Evolutionary conservation across 2,797 vertebrate genomes (phyloP).

Genomic region (Halcyon badia): DNA sequence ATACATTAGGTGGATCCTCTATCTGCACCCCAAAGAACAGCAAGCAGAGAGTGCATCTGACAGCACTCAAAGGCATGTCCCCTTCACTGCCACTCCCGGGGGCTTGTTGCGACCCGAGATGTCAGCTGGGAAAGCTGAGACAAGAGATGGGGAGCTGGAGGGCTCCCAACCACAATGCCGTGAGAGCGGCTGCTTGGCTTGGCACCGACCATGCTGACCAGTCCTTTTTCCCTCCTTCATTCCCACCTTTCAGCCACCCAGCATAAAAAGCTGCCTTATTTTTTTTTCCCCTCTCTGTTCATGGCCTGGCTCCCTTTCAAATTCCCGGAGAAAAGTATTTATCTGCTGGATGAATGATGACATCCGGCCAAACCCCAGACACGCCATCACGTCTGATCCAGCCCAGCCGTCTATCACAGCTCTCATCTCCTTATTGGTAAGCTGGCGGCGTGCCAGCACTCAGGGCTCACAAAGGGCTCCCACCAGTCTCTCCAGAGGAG

Average conservation of each 20-base stretch:
- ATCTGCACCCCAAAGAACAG: background rate
- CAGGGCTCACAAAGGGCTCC: conserved; percentile 15
- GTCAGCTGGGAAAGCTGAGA: background rate
- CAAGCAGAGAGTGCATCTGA: background rate
- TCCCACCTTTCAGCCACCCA: background rate
- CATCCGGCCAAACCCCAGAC: conserved; percentile 49
- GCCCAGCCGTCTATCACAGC: conserved; percentile 11
- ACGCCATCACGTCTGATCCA: conserved; percentile 11
- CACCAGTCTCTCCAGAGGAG: conserved; percentile 55
- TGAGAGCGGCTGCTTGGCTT: background rate
- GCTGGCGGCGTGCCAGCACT: background rate
- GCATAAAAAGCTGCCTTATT: background rate
- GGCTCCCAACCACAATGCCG: background rate
- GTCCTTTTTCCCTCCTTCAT: background rate
- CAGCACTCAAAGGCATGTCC: background rate
- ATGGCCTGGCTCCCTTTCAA: conserved; percentile 54
- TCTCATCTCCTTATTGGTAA: background rate
- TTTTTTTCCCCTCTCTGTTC: background rate
- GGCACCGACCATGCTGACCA: background rate
- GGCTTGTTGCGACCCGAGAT: accelerated
- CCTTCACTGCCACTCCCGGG: background rate
- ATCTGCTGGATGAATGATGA: conserved; percentile 58
- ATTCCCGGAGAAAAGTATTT: conserved; percentile 34
- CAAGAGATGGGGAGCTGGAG: background rate
- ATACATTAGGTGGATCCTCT: accelerated